These are phyloP conservation scores for Dinomys branickii DNA, from an alignment of 2,113 vertebrate genomes.

Conservation along the genomic window DNA sequence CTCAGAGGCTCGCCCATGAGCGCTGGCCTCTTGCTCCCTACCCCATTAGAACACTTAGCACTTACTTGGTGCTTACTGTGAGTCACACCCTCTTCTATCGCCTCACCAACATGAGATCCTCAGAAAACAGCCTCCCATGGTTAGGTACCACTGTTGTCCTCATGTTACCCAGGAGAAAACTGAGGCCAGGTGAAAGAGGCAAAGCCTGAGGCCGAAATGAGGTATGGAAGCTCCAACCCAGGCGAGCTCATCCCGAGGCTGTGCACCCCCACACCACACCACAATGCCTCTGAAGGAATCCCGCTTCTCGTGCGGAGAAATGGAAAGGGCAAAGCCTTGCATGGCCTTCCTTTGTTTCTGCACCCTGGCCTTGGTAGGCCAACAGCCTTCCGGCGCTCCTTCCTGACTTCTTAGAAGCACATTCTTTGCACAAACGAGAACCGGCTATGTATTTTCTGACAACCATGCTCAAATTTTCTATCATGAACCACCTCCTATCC, in stretches of 20 bases:
- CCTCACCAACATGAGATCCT: background rate
- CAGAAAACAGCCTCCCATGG: background rate
- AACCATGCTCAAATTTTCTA: background rate
- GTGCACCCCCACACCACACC: background rate
- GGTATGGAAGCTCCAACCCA: background rate
- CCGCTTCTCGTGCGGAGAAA: background rate
- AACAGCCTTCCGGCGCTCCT: background rate
- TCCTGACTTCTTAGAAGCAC: background rate
- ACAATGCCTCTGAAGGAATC: background rate
- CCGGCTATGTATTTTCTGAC: background rate
- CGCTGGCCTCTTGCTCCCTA: rapidly evolving
- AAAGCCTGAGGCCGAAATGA: background rate
- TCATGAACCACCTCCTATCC: background rate
- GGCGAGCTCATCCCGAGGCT: background rate
- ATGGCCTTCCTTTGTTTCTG: background rate
- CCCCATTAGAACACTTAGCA: background rate
- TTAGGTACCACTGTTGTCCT: background rate
- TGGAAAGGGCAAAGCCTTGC: background rate
- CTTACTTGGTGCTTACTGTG: too few species aligned
- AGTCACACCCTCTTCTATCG: background rate
- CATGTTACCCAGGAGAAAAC: background rate
- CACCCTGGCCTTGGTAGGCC: background rate
- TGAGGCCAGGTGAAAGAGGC: background rate
- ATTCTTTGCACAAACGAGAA: background rate
- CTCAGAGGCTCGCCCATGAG: background rate